phyloP scores from a whole-genome alignment of 1,140 invertebrate genomes.

The Drosophila pectinifera region DNA sequence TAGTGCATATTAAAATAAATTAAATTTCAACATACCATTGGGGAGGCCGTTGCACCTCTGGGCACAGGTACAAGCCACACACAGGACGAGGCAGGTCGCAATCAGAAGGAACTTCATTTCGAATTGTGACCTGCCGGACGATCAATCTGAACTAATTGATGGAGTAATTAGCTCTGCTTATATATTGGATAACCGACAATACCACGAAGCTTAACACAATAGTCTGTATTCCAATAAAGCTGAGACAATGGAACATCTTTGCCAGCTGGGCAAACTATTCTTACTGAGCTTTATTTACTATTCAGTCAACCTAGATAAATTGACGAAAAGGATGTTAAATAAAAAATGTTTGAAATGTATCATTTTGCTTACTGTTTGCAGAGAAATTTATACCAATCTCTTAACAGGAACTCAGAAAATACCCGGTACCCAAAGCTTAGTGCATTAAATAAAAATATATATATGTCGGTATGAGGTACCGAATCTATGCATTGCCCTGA shows the following conservation, averaged over 20 bases:
- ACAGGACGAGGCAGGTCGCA: slow-evolving; percentile 1
- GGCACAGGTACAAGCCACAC: background rate
- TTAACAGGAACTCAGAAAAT: too few relatives aligned
- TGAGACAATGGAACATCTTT: background rate
- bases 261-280: background rate
- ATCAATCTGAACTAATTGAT: background rate
- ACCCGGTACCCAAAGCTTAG: too few relatives aligned
- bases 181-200: background rate
- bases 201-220: background rate
- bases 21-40: too few relatives aligned
- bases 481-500: too few relatives aligned
- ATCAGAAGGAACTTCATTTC: slow-evolving; percentile 3
- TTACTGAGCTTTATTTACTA: background rate
- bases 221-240: background rate
- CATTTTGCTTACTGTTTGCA: too few relatives aligned
- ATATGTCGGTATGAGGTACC: too few relatives aligned
- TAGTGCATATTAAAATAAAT: too few relatives aligned
- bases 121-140: too few relatives aligned
- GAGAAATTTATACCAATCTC: too few relatives aligned
- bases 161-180: background rate
- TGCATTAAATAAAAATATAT: too few relatives aligned
- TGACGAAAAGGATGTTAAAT: too few relatives aligned
- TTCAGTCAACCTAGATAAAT: background rate
- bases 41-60: background rate
- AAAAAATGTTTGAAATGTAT: too few relatives aligned